These are phyloP conservation scores for Drosophila arawakana DNA, from an alignment of 1,140 invertebrate genomes.

Conservation along the genomic window DNA sequence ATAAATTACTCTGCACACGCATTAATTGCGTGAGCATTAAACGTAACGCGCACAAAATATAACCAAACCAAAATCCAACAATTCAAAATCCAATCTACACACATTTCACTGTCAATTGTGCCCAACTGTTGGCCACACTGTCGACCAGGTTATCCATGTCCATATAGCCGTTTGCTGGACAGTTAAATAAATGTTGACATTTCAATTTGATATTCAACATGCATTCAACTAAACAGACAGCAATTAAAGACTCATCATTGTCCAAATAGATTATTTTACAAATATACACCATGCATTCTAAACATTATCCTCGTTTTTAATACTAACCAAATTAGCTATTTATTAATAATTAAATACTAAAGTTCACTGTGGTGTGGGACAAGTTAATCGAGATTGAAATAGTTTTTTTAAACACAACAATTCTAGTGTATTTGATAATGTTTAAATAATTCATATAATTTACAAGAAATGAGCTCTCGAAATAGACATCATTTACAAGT, in stretches of 20 bases:
- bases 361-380: too few species aligned
- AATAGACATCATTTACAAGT: constrained; percentile 1
- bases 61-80: constrained; percentile 19
- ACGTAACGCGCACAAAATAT: not conserved
- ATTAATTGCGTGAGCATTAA: constrained; percentile 47
- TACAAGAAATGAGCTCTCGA: not conserved
- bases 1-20: constrained; percentile 47
- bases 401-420: too few species aligned
- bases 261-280: constrained; percentile 11
- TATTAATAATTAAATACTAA: not conserved
- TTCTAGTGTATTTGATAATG: not conserved
- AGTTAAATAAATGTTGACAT: constrained; percentile 57
- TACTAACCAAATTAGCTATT: constrained; percentile 8
- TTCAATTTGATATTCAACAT: constrained; percentile 45
- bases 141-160: constrained; percentile 1
- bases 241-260: constrained; percentile 35
- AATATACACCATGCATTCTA: constrained; percentile 9
- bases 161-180: constrained; percentile 18
- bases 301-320: constrained; percentile 12
- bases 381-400: too few species aligned
- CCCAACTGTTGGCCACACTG: not conserved
- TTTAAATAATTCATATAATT: constrained; percentile 4
- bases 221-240: constrained; percentile 27
- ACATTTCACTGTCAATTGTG: constrained; percentile 25
- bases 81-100: constrained; percentile 16